Base-by-base conservation (phyloP, 2,113 vertebrate genomes). In the Motacilla tschutschensis region DNA sequence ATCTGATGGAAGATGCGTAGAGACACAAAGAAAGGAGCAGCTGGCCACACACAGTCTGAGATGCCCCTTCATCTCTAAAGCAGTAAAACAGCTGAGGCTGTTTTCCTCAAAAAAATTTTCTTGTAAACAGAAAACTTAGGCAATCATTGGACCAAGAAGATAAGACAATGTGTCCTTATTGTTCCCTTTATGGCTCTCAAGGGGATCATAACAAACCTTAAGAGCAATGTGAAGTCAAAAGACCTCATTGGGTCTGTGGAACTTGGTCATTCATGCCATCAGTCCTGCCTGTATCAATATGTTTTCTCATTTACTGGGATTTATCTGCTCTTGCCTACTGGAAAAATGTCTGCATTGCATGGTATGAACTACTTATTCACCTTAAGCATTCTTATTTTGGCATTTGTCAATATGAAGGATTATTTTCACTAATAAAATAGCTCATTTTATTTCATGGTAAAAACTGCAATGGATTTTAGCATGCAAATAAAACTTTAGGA, bases 61-160 rank as follows among this genome's bases (percentile, higher is more conserved):
- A 50, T 59, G 10, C 35, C 1, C 4, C 16, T 71, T 74, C 24
- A 24, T 29, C 9, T n/a, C 38, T 28, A 63, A 71, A 80, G 53
- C 48, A 51, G 14, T 47, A 44, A 66, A 38, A 4, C 51, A n/a
- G 13, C 2, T 54, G 43, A 50, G 18, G 1, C 5, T 1, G 0
- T 50, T 69, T 77, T 58, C 14, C 17, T 64, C 1, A 14, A 44
- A 57, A 48, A 35, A 43, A 33, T 3, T 8, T 41, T n/a, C 7
- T 22, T 51, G 6, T 19, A 19, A 70, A 40, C 10, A 71, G 3
- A 8, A 4, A 66, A 41, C 12, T 74, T 81, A 6, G 35, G 31
- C 26, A 59, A 38, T 54, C 11, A 47, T 12, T 25, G 73, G 21
- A 51, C 6, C 21, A 58, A 40, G 31, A 81, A 47, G 5, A 79